Conservation (phyloP, 64 coral and sea anemone genomes). For the Porites lutea region DNA sequence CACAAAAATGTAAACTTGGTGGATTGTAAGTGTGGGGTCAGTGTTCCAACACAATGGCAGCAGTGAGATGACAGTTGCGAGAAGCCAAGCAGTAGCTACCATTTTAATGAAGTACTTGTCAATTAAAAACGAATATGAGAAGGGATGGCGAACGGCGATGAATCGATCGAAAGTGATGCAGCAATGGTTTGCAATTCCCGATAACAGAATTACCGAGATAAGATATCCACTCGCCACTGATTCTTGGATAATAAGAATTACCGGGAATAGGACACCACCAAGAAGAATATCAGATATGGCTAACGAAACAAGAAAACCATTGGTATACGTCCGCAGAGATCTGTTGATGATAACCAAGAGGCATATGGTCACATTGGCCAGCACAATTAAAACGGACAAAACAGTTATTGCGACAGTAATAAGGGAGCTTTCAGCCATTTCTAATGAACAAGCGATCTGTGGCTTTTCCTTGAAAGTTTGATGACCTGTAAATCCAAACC, state of each 20-base stretch:
- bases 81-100: neutral
- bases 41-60: slow-evolving; percentile 36
- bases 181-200: slow-evolving; percentile 17
- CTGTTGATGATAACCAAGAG: slow-evolving; percentile 55
- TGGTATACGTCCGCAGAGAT: slow-evolving; percentile 70
- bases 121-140: neutral
- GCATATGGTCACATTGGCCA: slow-evolving; percentile 34
- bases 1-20: slow-evolving; percentile 22
- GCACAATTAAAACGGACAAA: slow-evolving; percentile 2
- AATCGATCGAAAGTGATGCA: slow-evolving; percentile 34
- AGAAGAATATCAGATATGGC: slow-evolving; percentile 71
- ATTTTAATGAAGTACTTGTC: slow-evolving; percentile 12
- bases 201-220: neutral
- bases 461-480: neutral
- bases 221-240: neutral
- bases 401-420: neutral
- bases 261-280: slow-evolving; percentile 53
- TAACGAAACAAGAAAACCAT: slow-evolving; percentile 71
- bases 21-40: neutral
- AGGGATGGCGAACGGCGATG: slow-evolving; percentile 18
- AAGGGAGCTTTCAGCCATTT: neutral
- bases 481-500: no score
- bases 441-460: neutral
- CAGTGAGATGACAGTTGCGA: neutral
- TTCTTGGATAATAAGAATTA: neutral